phyloP scores from a whole-genome alignment of 2,888 invertebrate genomes.

The Hirtodrosophila cameraria region DNA sequence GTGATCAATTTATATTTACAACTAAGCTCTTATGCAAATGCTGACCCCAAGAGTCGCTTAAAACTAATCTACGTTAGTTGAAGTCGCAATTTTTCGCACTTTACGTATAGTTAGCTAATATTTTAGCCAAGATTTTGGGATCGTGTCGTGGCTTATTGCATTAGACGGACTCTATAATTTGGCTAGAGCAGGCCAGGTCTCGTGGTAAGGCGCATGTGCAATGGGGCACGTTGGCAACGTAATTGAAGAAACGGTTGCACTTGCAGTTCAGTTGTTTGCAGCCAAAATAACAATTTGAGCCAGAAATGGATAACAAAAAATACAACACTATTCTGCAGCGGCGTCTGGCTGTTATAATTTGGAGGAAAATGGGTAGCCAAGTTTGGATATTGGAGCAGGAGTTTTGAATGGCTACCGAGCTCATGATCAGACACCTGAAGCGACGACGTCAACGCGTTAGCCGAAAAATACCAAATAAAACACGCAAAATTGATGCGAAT shows the following conservation, averaged over 20 bases:
- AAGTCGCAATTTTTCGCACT: constrained; percentile 64
- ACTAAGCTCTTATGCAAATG: constrained; percentile 41
- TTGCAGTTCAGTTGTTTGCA: background rate
- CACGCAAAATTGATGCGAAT: constrained; percentile 13
- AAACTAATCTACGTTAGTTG: constrained; percentile 26
- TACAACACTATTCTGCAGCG: constrained; percentile 4
- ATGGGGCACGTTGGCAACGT: constrained; percentile 25
- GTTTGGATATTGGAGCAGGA: too few relatives aligned
- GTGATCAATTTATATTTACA: constrained; percentile 4
- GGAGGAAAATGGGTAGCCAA: constrained; percentile 24
- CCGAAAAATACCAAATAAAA: constrained; percentile 38
- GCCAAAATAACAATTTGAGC: constrained; percentile 39
- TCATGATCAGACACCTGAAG: constrained; percentile 50
- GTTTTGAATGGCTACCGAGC: background rate
- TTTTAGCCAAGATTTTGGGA: too few relatives aligned
- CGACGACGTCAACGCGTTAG: constrained; percentile 10
- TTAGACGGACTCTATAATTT: constrained; percentile 62
- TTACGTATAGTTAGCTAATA: constrained; percentile 53
- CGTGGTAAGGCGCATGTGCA: constrained; percentile 52
- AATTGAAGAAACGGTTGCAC: constrained; percentile 47
- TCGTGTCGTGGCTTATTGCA: constrained; percentile 34
- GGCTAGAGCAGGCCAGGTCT: constrained; percentile 38
- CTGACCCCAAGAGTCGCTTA: constrained; percentile 27
- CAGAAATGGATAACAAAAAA: constrained; percentile 52
- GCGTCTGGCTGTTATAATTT: constrained; percentile 49